Conservation (phyloP, 2,888 invertebrate species). For the Conus canariensis region DNA sequence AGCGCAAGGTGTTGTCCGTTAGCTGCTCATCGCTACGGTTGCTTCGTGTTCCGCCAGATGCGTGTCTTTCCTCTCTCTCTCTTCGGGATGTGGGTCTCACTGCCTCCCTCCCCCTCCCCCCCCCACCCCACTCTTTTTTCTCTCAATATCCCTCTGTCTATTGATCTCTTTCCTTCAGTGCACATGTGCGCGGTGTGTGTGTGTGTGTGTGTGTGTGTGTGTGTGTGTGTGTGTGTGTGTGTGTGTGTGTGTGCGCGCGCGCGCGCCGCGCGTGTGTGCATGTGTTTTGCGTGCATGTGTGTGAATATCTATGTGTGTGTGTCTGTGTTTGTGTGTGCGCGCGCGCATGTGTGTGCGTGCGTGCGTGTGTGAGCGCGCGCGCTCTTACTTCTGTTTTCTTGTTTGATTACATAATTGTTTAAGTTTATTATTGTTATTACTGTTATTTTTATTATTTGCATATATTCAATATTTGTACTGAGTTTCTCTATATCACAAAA, state of each 20-base stretch:
- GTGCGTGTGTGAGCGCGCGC: neutral
- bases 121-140: too few species aligned
- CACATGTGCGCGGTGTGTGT: neutral
- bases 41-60: too few species aligned
- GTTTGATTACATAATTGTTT: neutral
- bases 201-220: neutral
- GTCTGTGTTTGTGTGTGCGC: neutral
- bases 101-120: too few species aligned
- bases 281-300: neutral
- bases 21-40: too few species aligned
- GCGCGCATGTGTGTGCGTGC: neutral
- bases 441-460: too few species aligned
- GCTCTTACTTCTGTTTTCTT: neutral
- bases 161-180: neutral
- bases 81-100: too few species aligned
- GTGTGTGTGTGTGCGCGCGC: neutral
- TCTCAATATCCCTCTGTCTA: too few species aligned
- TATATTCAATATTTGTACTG: too few species aligned
- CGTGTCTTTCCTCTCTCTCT: too few species aligned
- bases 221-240: neutral
- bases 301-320: neutral
- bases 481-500: too few species aligned
- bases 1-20: too few species aligned
- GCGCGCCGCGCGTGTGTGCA: neutral
- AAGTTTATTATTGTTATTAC: too few species aligned